Evolutionary conservation across 1,140 invertebrate species (phyloP), one percentile per base, ranked within the genome.

Genomic region (Ylistrum balloti): DNA sequence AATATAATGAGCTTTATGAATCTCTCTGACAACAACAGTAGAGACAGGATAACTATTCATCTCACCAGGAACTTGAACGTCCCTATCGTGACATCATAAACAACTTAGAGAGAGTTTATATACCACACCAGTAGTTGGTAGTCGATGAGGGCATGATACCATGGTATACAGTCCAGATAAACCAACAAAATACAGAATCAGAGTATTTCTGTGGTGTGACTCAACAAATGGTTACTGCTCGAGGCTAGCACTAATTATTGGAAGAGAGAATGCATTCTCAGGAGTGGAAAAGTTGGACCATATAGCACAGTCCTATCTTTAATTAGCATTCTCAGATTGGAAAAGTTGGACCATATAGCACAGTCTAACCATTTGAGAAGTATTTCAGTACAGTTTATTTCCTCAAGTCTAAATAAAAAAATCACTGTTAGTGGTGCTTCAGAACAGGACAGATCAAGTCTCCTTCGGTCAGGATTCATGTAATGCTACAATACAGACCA

Each of bases 111-210:
- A 33, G n/a, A 0, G 48, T 88, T 1, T 88, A 88, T 34, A 85
- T 0, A 3, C 88, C 88, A 33, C 38, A 85, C n/a, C 28, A 88
- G 48, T 0, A 88, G 28, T 7, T 89, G 10, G 33, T 33, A 0
- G 41, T 89, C 13, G 88, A 89, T 86, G 88, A 89, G 33, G 56
- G 56, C 5, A 89, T 89, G 88, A 38, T 89, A 0, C 56, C 56
- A 3, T 88, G 32, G 28, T 56, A 15, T 88, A 33, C 17, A 28
- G 45, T 56, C 88, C 88, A 74, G 41, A 48, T 33, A 88, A 88
- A 28, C 87, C 87, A 45, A 48, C 45, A 48, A 92, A 89, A 74
- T 92, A 89, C 86, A 88, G 91, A 1, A 87, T 92, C 0, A 92
- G 89, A 22, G 88, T 85, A 10, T 92, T 86, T n/a, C 89, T 90